Conservation (phyloP, 2,113 vertebrate genomes). For the Triplophysa rosa region DNA sequence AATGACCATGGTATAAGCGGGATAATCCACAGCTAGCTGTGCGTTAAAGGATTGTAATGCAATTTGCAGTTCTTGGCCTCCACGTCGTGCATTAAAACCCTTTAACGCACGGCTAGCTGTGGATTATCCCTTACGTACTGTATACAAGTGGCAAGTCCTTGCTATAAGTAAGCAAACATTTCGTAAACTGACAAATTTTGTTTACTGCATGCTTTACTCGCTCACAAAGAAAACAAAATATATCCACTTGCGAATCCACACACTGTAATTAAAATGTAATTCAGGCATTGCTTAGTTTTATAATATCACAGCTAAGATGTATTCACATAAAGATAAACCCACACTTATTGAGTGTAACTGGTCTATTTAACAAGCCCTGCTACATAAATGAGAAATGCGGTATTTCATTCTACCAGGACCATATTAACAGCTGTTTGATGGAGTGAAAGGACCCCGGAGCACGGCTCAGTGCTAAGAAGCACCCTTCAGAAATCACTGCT, state of each 20-base stretch:
- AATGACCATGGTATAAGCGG: no score
- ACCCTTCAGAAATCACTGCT: constrained; percentile 44
- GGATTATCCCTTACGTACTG: no score
- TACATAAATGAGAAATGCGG: not conserved
- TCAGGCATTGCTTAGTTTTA: not conserved
- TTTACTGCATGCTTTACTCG: not conserved
- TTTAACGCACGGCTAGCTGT: no score
- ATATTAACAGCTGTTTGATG: constrained; percentile 34
- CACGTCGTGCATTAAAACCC: no score
- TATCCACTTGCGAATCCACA: not conserved
- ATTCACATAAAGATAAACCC: not conserved
- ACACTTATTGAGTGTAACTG: constrained; percentile 19
- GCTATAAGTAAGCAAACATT: not conserved
- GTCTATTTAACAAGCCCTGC: not conserved
- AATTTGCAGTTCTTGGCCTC: no score
- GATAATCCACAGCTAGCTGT: no score
- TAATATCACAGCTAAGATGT: not conserved
- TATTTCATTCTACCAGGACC: not conserved
- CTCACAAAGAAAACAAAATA: not conserved
- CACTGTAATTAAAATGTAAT: not conserved
- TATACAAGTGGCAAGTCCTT: not conserved
- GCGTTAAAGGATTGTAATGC: no score
- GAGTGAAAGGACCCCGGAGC: constrained; percentile 6
- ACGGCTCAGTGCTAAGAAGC: constrained; percentile 2
- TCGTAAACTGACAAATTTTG: not conserved